Conservation (phyloP, 2,113 vertebrate genomes). For the Bothrops jararaca region DNA sequence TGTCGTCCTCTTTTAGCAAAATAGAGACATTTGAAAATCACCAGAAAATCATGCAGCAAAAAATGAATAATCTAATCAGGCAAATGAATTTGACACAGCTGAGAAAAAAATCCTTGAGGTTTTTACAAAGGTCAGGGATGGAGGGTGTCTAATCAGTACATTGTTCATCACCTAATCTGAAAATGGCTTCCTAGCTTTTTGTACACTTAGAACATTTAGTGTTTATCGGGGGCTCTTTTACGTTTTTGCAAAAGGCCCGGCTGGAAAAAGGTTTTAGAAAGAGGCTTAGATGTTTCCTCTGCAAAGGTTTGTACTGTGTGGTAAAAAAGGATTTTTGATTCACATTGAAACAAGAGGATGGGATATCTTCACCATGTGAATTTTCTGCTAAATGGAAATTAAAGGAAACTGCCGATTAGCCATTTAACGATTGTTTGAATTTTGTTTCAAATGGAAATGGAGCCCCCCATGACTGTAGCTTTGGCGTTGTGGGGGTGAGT, state of each 20-base stretch:
- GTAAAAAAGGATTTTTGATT: background rate
- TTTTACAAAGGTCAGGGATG: constrained; percentile 34
- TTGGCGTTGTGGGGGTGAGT: background rate
- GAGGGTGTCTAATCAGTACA: constrained; percentile 2
- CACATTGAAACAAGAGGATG: background rate
- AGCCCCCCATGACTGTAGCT: background rate
- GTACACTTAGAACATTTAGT: background rate
- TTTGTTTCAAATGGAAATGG: background rate
- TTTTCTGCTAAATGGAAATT: constrained; percentile 22
- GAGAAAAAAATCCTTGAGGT: constrained; percentile 32
- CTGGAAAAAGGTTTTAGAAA: fast-evolving
- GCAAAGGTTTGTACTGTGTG: fast-evolving
- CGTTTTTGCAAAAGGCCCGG: background rate
- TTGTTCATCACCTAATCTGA: background rate
- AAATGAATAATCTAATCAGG: constrained; percentile 34
- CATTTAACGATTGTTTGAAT: background rate
- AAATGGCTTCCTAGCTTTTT: background rate
- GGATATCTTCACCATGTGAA: background rate
- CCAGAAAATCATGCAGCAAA: background rate
- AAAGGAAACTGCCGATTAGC: constrained; percentile 42
- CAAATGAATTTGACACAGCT: constrained; percentile 40
- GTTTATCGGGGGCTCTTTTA: background rate
- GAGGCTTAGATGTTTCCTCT: background rate
- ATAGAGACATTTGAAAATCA: constrained; percentile 11
- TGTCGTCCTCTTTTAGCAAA: constrained; percentile 17